Evolutionary conservation across 2,888 invertebrate species (phyloP).

Genomic region (Orthosia gothica): DNA sequence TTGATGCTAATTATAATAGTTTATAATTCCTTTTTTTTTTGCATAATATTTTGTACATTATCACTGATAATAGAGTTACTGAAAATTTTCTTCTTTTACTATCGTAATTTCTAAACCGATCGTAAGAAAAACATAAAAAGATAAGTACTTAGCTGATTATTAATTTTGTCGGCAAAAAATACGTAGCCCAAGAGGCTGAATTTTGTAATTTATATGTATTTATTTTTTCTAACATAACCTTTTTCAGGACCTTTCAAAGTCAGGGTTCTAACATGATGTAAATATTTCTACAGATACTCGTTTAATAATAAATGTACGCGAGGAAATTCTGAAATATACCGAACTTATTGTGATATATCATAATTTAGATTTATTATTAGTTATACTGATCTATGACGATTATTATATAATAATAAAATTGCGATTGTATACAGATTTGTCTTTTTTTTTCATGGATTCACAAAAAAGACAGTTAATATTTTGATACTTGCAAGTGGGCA

Average conservation of each 20-base stretch:
- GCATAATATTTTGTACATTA: conserved; percentile 28
- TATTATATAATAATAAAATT: conserved; percentile 71
- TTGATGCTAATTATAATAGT: not conserved
- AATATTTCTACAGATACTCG: conserved; percentile 30
- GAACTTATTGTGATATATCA: conserved; percentile 68
- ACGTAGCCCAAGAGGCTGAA: not conserved
- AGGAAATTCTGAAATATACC: conserved; percentile 64
- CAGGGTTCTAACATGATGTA: conserved; percentile 16
- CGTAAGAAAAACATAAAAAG: not conserved
- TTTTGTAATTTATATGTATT: not conserved
- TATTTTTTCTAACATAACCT: not conserved
- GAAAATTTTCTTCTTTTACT: not conserved
- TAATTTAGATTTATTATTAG: conserved; percentile 56
- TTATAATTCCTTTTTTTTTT: not conserved
- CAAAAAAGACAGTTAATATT: not conserved
- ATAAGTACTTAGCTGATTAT: not conserved
- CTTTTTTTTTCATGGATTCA: conserved; percentile 26
- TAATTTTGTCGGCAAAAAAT: not conserved
- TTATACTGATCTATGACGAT: conserved; percentile 58
- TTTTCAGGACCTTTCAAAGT: not conserved
- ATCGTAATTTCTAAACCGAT: not conserved
- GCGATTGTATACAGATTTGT: conserved; percentile 63
- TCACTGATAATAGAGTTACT: not conserved
- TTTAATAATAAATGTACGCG: conserved; percentile 32
- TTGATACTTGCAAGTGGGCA: too few species aligned